Base-by-base conservation (phyloP, 2,797 vertebrate genomes). In the Rhinophrynus dorsalis region DNA sequence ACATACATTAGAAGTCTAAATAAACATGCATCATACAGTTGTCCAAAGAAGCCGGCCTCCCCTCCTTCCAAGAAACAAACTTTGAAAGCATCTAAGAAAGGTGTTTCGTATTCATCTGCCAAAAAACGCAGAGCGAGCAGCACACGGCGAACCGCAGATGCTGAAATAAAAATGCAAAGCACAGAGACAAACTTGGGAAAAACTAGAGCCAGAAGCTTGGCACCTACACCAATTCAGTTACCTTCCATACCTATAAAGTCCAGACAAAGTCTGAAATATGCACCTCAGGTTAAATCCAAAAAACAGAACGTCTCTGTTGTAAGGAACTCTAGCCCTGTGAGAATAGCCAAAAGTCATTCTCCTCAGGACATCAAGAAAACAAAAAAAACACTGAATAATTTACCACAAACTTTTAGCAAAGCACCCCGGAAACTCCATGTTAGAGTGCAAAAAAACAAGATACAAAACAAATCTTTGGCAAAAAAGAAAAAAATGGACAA, bases 1-100 rank as follows among this genome's bases (percentile, higher is more conserved):
- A 98, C 95, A 0, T 99, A 99, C 33, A 88, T 92, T 0, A 95
- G 96, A 1, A 99, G 97, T 74, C 89, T 99, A 77, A 92, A 83
- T 29, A 99, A 99, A 40, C 97, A 99, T 0, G 93, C 96, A 0
- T 88, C 89, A 0, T 83, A 94, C 56, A 99, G 94, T 87, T 99
- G 97, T 77, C 97, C 97, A 80, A 93, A 93, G 87, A 99, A 96
- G 74, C 96, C 95, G 1, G 79, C 84, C 24, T 91, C 90, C 51
- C 88, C 88, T 64, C 81, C 88, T 29, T 78, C 84, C 12, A 96
- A 91, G 79, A 96, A 89, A 82, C 89, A 83, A 67, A 87, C 77
- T 64, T 85, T 89, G 76, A 85, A 80, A 35, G 86, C 93, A 50
- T 87, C 86, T n/a, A 91, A 91, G 65, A 90, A 93, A 68, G 84